Base-by-base conservation (phyloP, 1,140 invertebrate genomes). In the Eumeta japonica region DNA sequence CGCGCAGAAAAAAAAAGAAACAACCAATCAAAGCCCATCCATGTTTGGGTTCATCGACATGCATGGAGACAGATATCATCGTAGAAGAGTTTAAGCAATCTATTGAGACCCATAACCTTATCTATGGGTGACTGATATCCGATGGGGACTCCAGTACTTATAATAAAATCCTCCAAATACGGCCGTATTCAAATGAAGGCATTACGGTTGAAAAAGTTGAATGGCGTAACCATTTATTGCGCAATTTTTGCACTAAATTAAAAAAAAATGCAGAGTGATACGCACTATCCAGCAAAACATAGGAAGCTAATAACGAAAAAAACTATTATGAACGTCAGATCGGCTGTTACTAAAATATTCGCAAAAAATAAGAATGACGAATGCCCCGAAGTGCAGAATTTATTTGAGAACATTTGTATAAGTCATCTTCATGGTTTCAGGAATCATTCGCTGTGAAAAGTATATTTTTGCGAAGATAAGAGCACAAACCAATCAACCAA, bases 51-150 rank as follows among this genome's bases (percentile, higher is more conserved):
- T 39, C 47, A 29, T 71, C 72, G 1, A 61, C 63, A 1, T 43
- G 46, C 3, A 79, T 79, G 75, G 71, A 79, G 46, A 35, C 57
- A 12, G 52, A 58, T 31, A 60, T 63, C 10, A 58, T 79, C 11
- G 37, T 64, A 27, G 50, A 75, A 54, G 58, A 74, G 20, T 66
- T 71, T 49, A 37, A 50, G 32, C 3, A 28, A 28, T 60, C 60
- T 16, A 35, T 60, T 41, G 27, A 52, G 38, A 57, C 45, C 39
- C 43, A 64, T 35, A 51, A 48, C 10, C 11, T 62, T 1, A 53
- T 55, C 18, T 66, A 64, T 34, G 42, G 38, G 9, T 40, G 36
- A 16, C 10, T 68, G 2, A 55, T 68, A 20, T 47, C 50, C 9
- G 65, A 70, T 46, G 62, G 58, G 1, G 63, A 66, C 31, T 54